Conservation (phyloP, 2,888 invertebrate genomes). For the Polyommatus icarus region DNA sequence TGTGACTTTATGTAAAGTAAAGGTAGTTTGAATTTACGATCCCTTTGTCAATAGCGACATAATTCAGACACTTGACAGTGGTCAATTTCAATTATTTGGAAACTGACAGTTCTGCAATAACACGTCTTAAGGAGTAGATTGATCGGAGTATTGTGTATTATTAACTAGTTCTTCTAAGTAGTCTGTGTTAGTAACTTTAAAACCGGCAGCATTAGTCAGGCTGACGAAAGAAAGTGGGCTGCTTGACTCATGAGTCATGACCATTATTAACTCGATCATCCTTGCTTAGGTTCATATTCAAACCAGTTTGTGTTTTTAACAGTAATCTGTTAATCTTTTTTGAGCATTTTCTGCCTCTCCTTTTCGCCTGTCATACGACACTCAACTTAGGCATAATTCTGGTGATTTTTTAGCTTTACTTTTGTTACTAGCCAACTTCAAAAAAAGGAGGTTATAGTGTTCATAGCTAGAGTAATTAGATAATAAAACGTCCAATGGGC, state of each 20-base stretch:
- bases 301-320: neutral
- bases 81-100: conserved; percentile 11
- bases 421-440: neutral
- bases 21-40: neutral
- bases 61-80: neutral
- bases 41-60: neutral
- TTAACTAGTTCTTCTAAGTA: too few relatives aligned
- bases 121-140: neutral
- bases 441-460: neutral
- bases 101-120: neutral
- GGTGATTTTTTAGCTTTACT: neutral
- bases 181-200: neutral
- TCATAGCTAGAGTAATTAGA: neutral
- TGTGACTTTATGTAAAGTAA: too few relatives aligned
- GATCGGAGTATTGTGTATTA: conserved; percentile 8
- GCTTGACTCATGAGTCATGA: neutral
- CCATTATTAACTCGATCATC: conserved; percentile 4
- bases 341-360: neutral
- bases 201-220: conserved; percentile 1
- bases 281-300: conserved; percentile 7
- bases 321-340: neutral
- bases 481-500: conserved; percentile 36
- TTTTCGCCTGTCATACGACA: neutral
- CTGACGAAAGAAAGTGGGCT: conserved; percentile 14
- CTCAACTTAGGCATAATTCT: neutral